A percentile compares a stretch with the other conserved stretches of the same genome.
phyloP scores from a whole-genome alignment of 2,797 vertebrate genomes.

The Pseudomugil tenellus region DNA sequence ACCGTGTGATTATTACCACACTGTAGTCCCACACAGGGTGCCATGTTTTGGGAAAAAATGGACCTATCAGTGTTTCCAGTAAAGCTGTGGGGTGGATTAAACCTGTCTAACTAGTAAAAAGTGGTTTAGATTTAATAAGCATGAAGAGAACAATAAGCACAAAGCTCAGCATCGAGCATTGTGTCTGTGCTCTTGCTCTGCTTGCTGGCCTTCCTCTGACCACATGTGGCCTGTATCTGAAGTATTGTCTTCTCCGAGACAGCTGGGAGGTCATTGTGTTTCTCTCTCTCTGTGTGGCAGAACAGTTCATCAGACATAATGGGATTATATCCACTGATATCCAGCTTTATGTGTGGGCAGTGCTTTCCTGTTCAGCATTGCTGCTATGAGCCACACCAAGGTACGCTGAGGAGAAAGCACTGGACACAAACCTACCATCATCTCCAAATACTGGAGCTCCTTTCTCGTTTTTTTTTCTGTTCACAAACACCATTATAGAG shows the following conservation, averaged over 20 bases:
- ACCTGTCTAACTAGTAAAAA: neutral
- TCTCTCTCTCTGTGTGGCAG: constrained; percentile 10
- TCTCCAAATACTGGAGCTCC: neutral
- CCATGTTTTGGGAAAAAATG: constrained; percentile 39
- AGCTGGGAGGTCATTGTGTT: constrained; percentile 45
- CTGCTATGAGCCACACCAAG: constrained; percentile 41
- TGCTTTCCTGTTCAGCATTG: constrained; percentile 38
- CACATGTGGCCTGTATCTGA: constrained; percentile 38
- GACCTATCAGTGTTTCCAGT: constrained; percentile 32
- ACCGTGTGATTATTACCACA: constrained; percentile 19
- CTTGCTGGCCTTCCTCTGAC: constrained; percentile 17
- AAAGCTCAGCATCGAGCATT: neutral
- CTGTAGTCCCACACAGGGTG: neutral
- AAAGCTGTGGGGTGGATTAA: constrained; percentile 12
- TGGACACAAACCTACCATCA: neutral
- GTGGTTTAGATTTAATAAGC: neutral
- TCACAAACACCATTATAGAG: neutral
- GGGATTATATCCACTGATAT: constrained; percentile 72
- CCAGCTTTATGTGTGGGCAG: constrained; percentile 63
- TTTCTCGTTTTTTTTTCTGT: neutral
- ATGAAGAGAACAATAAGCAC: neutral
- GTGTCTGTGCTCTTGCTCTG: neutral
- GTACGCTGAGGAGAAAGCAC: constrained; percentile 40
- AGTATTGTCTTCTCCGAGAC: constrained; percentile 43
- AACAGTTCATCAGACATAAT: constrained; percentile 67